Conservation (phyloP, 1,140 invertebrate genomes). For the Aphaenogaster rudis region DNA sequence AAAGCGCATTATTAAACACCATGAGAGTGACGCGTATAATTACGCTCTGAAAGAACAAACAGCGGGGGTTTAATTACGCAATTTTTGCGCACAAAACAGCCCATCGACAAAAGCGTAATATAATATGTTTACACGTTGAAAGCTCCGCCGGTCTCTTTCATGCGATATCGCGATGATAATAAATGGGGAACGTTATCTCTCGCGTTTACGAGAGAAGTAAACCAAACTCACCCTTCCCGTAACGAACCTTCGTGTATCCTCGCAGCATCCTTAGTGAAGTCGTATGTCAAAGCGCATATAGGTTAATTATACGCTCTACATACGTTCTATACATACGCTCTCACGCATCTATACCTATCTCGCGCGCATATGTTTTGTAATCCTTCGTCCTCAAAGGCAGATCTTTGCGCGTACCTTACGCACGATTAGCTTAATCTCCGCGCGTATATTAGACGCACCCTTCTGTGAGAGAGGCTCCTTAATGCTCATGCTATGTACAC, state of each 20-base stretch:
- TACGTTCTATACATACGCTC: constrained; percentile 24
- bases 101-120: constrained; percentile 62
- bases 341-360: constrained; percentile 50
- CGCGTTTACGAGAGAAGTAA: constrained; percentile 50
- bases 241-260: constrained; percentile 52
- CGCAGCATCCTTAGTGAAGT: constrained; percentile 53
- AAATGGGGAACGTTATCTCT: constrained; percentile 58
- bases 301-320: constrained; percentile 72
- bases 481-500: background rate
- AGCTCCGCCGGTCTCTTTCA: constrained; percentile 52
- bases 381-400: constrained; percentile 53
- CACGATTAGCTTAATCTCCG: constrained; percentile 52
- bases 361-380: constrained; percentile 53
- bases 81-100: constrained; percentile 55
- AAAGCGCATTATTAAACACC: constrained; percentile 63
- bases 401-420: constrained; percentile 40
- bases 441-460: constrained; percentile 26
- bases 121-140: constrained; percentile 60
- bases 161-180: constrained; percentile 58
- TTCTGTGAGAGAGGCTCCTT: constrained; percentile 30
- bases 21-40: constrained; percentile 58
- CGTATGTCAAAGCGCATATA: constrained; percentile 63
- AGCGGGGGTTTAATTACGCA: constrained; percentile 58
- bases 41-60: constrained; percentile 59
- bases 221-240: constrained; percentile 36